phyloP scores from a whole-genome alignment of 2,113 vertebrate genomes.

The Platysternon megacephalum region DNA sequence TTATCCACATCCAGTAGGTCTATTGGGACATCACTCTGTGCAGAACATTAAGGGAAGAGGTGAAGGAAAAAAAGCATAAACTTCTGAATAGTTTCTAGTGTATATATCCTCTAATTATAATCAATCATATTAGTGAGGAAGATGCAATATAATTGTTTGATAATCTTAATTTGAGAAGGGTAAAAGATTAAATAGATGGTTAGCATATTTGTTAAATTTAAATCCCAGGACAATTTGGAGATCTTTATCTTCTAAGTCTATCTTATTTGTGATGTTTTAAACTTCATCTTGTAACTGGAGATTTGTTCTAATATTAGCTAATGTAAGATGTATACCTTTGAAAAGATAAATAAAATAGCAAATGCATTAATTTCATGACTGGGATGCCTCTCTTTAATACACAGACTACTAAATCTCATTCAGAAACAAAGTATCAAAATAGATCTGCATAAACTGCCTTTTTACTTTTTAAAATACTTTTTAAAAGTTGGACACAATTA shows the following conservation, averaged over 20 bases:
- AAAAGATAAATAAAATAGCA: neutral
- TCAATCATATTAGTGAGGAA: neutral
- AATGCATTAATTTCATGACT: neutral
- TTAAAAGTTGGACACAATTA: neutral
- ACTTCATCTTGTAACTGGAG: neutral
- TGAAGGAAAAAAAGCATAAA: neutral
- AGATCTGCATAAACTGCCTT: neutral
- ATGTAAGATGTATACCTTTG: neutral
- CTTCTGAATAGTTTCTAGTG: neutral
- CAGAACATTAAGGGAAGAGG: neutral
- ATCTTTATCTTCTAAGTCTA: neutral
- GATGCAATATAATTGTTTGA: neutral
- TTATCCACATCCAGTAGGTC: constrained; percentile 97
- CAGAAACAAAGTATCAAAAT: neutral
- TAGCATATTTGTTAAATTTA: neutral
- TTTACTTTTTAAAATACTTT: neutral
- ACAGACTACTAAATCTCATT: neutral
- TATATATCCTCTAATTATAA: neutral
- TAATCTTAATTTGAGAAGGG: neutral
- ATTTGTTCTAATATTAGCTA: neutral
- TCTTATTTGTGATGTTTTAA: neutral
- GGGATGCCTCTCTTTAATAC: neutral
- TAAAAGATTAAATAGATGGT: neutral
- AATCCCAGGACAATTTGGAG: neutral
- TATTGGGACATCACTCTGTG: constrained; percentile 94